These are phyloP conservation scores for Sebastes cheni DNA, from an alignment of 2,797 vertebrate genomes.

Conservation along the genomic window DNA sequence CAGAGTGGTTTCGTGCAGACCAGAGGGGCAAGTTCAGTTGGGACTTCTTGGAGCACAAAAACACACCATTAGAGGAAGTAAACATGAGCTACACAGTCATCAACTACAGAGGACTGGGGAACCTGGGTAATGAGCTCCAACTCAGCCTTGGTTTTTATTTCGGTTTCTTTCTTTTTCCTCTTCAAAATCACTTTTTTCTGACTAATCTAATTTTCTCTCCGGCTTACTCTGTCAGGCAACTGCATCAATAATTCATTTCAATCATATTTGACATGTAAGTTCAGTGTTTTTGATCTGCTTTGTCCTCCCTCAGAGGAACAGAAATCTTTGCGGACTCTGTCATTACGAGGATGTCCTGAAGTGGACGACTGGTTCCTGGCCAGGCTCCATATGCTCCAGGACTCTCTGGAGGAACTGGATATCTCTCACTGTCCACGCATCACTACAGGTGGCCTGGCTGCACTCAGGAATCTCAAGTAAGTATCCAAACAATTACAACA, in stretches of 20 bases:
- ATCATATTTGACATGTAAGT: neutral
- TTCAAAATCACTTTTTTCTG: neutral
- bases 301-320: slow-evolving; percentile 74
- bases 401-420: slow-evolving; percentile 83
- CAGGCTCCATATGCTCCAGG: slow-evolving; percentile 80
- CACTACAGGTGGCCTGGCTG: slow-evolving; percentile 84
- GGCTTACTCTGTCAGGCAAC: neutral
- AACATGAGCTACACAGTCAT: slow-evolving; percentile 83
- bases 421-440: slow-evolving; percentile 86
- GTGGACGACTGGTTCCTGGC: slow-evolving; percentile 90
- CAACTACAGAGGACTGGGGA: slow-evolving; percentile 82
- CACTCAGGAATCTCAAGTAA: slow-evolving; percentile 87
- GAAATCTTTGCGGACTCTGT: slow-evolving; percentile 75
- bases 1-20: slow-evolving; percentile 78
- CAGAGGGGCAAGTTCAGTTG: slow-evolving; percentile 59
- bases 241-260: neutral
- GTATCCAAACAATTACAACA: neutral
- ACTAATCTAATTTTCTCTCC: neutral
- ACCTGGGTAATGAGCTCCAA: slow-evolving; percentile 78
- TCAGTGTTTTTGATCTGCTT: neutral
- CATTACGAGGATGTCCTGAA: slow-evolving; percentile 81
- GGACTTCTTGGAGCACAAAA: slow-evolving; percentile 67
- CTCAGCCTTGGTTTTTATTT: neutral
- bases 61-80: slow-evolving; percentile 79
- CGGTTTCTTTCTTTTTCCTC: fast-evolving